A percentile compares a stretch with the other conserved stretches of the same genome.
Conservation (phyloP, 2,113 vertebrate genomes). For the Phylloscopus trochiloides region DNA sequence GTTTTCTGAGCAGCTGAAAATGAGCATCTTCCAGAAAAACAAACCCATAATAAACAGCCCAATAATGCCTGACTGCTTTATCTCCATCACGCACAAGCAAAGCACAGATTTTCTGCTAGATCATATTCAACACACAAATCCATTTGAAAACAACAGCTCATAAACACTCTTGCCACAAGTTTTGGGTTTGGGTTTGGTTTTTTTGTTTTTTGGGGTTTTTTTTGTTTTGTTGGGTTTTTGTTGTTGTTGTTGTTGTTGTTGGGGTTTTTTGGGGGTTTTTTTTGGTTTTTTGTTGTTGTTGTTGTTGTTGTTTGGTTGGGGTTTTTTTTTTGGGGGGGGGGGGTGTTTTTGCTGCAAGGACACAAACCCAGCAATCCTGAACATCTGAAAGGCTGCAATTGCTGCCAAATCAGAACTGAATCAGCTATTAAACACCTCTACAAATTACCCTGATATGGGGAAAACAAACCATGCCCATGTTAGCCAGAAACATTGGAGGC, state of each 20-base stretch:
- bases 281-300: neutral
- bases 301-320: no score
- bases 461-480: neutral
- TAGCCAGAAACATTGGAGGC: neutral
- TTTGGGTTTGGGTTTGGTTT: neutral
- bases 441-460: neutral
- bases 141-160: neutral
- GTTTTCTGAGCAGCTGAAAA: neutral
- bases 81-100: neutral
- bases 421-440: conserved; percentile 18
- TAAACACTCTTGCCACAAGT: neutral
- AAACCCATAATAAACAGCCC: neutral
- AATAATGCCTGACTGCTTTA: neutral
- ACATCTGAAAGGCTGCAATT: neutral
- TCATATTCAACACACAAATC: neutral
- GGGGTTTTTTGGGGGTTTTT: no score
- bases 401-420: conserved; percentile 7
- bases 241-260: no score
- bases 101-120: neutral
- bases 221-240: no score
- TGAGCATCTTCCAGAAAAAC: neutral
- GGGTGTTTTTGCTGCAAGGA: neutral
- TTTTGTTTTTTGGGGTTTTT: no score
- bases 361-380: neutral
- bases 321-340: neutral